Evolutionary conservation across 2,797 vertebrate genomes (phyloP), one percentile per base, ranked within the genome.

Genomic region (Spea hammondii): DNA sequence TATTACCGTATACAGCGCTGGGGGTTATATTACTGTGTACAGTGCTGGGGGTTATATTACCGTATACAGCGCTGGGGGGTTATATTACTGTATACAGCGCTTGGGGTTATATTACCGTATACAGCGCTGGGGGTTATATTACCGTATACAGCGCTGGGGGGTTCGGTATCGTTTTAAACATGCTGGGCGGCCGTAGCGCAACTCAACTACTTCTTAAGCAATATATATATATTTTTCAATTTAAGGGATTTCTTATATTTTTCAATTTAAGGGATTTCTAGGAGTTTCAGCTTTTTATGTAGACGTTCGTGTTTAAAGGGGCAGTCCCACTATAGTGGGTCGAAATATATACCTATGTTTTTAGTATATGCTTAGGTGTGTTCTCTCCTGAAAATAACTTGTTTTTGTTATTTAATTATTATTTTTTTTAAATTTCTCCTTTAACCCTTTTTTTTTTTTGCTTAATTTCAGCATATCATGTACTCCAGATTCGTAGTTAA

Each of bases 201-300:
- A 65, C n/a, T 69, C 74, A 60, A 17, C 51, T 11, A 9, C 54
- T 70, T 77, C 17, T 62, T 12, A 76, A 82, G 79, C 79, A 82
- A 77, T 77, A 77, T 32, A 72, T 77, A 50, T 2, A 65, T 50
- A n/a, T n/a, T n/a, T n/a, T n/a, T n/a, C n/a, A n/a, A n/a, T n/a
- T n/a, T n/a, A n/a, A n/a, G n/a, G n/a, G n/a, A n/a, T n/a, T n/a
- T n/a, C n/a, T n/a, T n/a, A n/a, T n/a, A n/a, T 65, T 75, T 76
- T 53, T 72, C 55, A 67, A 51, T 59, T 71, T 72, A 70, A 14
- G 45, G 32, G 44, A 14, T 67, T 48, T 62, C 32, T 47, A 8
- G 65, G 70, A 49, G 4, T 12, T 65, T n/a, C 48, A 65, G 14
- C 50, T 17, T 51, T 72, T 59, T 47, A 57, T 49, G 9, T 54